phyloP scores from a whole-genome alignment of 1,140 invertebrate species.

The Rhizoglyphus robini region DNA sequence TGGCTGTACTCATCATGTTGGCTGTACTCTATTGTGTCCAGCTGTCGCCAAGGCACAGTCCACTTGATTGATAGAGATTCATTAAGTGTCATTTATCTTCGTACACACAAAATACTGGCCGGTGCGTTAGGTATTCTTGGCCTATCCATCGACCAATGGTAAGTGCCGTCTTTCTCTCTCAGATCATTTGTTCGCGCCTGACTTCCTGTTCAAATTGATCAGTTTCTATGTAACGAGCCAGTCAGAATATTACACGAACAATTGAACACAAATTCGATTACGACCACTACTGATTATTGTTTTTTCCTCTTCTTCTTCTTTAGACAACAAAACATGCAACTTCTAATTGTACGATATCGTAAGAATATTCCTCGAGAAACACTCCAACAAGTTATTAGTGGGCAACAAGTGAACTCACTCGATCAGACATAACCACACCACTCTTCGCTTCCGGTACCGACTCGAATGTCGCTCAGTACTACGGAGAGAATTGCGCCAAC shows the following conservation, averaged over 20 bases:
- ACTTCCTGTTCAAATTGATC: neutral
- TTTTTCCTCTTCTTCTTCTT: too few species aligned
- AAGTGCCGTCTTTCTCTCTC: too few species aligned
- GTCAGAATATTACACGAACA: neutral
- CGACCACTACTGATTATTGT: neutral
- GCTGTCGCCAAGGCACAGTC: neutral
- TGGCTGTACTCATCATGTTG: neutral
- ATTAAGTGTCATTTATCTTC: neutral
- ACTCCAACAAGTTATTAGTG: constrained; percentile 45
- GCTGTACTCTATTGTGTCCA: neutral
- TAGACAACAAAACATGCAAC: neutral
- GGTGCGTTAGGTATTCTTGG: too few species aligned
- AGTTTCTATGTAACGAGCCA: neutral
- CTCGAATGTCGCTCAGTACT: constrained; percentile 81
- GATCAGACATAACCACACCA: constrained; percentile 46
- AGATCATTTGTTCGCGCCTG: neutral
- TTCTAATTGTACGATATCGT: constrained; percentile 4
- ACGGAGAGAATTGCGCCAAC: constrained; percentile 74
- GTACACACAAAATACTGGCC: neutral
- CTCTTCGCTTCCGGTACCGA: constrained; percentile 70
- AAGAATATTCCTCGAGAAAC: constrained; percentile 3
- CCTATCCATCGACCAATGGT: too few species aligned
- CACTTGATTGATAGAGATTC: neutral
- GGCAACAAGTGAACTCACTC: constrained; percentile 64
- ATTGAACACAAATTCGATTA: neutral